Percentiles rank a stretch among this genome's conserved stretches.
phyloP scores from a whole-genome alignment of 1,140 invertebrate genomes.

The Drosophila kurseongensis region DNA sequence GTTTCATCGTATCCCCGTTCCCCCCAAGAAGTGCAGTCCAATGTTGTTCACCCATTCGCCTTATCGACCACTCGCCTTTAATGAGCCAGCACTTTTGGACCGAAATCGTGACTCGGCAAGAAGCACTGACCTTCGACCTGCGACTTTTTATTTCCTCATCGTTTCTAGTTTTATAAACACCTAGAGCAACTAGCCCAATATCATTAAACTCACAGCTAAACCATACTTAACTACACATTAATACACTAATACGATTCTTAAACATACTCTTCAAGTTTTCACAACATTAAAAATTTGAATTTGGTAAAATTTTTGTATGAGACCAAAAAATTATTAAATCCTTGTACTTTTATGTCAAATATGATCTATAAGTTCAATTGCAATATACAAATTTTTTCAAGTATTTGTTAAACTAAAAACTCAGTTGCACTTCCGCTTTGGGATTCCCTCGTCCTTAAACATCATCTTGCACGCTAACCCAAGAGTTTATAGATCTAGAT shows the following conservation, averaged over 20 bases:
- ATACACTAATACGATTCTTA: too few relatives aligned
- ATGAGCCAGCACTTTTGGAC: slow-evolving; percentile 5
- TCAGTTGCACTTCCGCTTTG: not conserved
- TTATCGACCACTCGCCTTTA: slow-evolving; percentile 20
- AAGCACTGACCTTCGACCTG: slow-evolving; percentile 25
- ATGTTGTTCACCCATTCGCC: not conserved
- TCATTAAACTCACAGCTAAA: not conserved
- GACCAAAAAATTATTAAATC: too few relatives aligned
- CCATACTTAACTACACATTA: not conserved
- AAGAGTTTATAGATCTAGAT: not conserved
- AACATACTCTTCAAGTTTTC: too few relatives aligned
- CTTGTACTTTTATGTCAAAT: too few relatives aligned
- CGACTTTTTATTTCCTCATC: not conserved
- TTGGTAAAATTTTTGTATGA: too few relatives aligned
- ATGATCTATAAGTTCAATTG: too few relatives aligned
- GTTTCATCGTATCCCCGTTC: slow-evolving; percentile 1
- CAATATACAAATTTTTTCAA: too few relatives aligned
- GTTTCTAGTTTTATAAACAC: not conserved
- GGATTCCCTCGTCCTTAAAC: not conserved
- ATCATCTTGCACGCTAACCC: not conserved
- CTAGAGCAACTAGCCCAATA: not conserved
- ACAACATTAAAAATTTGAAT: too few relatives aligned
- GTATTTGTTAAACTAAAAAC: too few relatives aligned
- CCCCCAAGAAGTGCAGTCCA: not conserved
- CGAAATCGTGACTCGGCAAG: slow-evolving; percentile 39